Evolutionary conservation across 2,797 vertebrate species (phyloP).

Genomic region (Okamejei kenojei): DNA sequence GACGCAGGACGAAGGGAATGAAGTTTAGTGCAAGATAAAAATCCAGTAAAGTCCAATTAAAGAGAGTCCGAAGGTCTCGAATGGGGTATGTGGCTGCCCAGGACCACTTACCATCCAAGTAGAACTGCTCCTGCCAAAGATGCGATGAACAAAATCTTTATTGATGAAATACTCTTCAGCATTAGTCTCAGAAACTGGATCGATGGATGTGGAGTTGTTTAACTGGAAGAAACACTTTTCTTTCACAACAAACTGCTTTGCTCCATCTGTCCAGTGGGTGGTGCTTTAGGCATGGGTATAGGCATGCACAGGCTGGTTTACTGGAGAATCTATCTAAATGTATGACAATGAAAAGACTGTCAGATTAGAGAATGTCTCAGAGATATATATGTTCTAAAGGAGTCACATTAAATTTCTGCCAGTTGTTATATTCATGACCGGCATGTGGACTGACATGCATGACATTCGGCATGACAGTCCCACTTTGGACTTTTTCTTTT

Average conservation of each 20-base stretch:
- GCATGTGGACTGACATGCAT: too few relatives aligned
- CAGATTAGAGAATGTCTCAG: not conserved
- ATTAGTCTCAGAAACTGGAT: not conserved
- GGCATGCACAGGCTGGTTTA: not conserved
- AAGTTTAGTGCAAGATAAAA: too few relatives aligned
- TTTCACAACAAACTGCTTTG: not conserved
- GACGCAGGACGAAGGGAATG: too few relatives aligned
- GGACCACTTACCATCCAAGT: not conserved
- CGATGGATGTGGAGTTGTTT: not conserved
- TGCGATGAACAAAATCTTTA: not conserved
- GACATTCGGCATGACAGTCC: too few relatives aligned
- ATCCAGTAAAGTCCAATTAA: too few relatives aligned
- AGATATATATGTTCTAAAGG: not conserved
- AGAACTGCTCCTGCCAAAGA: not conserved
- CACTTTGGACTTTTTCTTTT: too few relatives aligned
- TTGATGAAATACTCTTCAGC: not conserved
- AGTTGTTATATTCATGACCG: too few relatives aligned
- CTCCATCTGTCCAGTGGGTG: conserved; percentile 10
- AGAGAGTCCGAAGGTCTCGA: too few relatives aligned
- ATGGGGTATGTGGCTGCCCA: too few relatives aligned
- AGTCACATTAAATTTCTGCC: not conserved
- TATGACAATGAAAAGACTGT: not conserved
- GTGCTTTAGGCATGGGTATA: not conserved
- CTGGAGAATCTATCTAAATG: not conserved
- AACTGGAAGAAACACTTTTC: not conserved